phyloP scores from a whole-genome alignment of 1,140 invertebrate genomes.

The Conopomorpha cramerella region DNA sequence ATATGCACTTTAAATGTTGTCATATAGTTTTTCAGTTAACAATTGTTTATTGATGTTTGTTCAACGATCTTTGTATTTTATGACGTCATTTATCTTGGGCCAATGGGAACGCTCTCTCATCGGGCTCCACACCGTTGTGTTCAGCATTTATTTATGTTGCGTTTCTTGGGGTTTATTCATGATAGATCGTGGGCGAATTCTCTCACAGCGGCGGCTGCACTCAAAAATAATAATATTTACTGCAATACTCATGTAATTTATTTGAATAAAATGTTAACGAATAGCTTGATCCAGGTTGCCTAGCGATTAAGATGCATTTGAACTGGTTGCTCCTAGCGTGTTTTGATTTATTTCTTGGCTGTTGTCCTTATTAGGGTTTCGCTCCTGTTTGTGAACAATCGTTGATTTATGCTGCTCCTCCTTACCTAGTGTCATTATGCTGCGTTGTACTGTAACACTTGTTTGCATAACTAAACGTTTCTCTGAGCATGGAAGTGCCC shows the following conservation, averaged over 20 bases:
- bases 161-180: conserved; percentile 27
- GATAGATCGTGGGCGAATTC: conserved; percentile 19
- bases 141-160: conserved; percentile 31
- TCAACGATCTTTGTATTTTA: conserved; percentile 22
- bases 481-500: too few relatives aligned
- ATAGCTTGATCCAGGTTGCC: background rate
- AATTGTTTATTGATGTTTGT: conserved; percentile 24
- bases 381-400: conserved; percentile 12
- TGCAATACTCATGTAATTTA: background rate
- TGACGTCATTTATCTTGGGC: conserved; percentile 20
- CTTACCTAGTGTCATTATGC: too few relatives aligned
- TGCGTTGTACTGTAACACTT: too few relatives aligned
- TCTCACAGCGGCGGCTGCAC: conserved; percentile 9
- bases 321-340: conserved; percentile 1
- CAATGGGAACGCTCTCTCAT: conserved; percentile 19
- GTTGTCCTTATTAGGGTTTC: conserved; percentile 16
- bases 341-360: conserved; percentile 18
- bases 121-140: too few relatives aligned
- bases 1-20: background rate
- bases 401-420: too few relatives aligned
- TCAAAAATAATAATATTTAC: background rate
- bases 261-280: background rate
- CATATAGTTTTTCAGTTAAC: conserved; percentile 10
- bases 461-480: too few relatives aligned
- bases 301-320: conserved; percentile 2